A percentile compares a stretch with the other conserved stretches of the same genome.
These are phyloP conservation scores for Drosophila multiciliata DNA, from an alignment of 2,888 invertebrate species.

Conservation along the genomic window DNA sequence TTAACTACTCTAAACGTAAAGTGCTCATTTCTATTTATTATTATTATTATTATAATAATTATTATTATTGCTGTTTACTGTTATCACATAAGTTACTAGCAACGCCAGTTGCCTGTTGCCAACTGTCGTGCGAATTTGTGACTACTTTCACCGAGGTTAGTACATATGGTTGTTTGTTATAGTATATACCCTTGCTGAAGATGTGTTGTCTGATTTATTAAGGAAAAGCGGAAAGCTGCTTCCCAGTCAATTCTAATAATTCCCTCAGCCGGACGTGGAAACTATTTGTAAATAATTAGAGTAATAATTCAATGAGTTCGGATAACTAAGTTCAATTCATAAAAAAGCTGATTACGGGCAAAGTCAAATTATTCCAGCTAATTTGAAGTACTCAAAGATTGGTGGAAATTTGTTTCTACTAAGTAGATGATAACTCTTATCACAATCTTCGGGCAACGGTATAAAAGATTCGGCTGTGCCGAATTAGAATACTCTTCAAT, in stretches of 20 bases:
- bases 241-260: neutral
- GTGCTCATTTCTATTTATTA: constrained; percentile 5
- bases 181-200: constrained; percentile 30
- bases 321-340: neutral
- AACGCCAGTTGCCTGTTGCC: constrained; percentile 3
- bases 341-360: neutral
- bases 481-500: constrained; percentile 17
- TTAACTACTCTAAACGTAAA: constrained; percentile 41
- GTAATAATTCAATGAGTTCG: neutral
- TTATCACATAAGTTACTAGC: constrained; percentile 45
- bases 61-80: neutral
- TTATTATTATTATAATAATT: neutral
- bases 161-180: constrained; percentile 38
- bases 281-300: neutral
- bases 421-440: neutral
- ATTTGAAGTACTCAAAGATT: neutral
- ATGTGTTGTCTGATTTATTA: neutral
- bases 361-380: neutral
- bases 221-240: neutral
- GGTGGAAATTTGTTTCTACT: neutral
- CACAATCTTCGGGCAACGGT: constrained; percentile 20
- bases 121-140: constrained; percentile 41
- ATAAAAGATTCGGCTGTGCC: constrained; percentile 25
- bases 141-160: constrained; percentile 73
- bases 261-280: no score